These are phyloP conservation scores for Crocuta crocuta DNA, from an alignment of 2,113 vertebrate species.

Conservation along the genomic window DNA sequence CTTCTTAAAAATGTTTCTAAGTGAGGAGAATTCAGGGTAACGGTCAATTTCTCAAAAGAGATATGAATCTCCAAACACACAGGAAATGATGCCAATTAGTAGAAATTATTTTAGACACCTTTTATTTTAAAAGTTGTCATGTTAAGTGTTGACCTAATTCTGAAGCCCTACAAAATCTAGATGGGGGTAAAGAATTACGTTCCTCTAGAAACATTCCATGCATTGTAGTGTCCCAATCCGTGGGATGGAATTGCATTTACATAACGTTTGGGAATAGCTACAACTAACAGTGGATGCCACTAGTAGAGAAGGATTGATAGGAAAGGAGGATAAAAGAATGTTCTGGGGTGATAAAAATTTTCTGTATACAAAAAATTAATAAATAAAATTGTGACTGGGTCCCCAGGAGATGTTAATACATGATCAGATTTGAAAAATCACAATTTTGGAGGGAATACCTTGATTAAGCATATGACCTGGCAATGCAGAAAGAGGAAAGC, in stretches of 20 bases:
- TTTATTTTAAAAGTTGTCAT: not conserved
- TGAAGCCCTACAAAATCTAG: not conserved
- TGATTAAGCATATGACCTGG: not conserved
- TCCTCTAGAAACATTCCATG: not conserved
- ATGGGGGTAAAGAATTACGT: not conserved
- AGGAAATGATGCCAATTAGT: not conserved
- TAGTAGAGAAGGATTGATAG: not conserved
- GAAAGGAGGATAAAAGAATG: not conserved
- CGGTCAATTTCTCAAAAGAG: not conserved
- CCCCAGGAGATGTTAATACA: not conserved
- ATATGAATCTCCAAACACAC: not conserved
- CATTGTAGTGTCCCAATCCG: not conserved
- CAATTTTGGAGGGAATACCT: not conserved
- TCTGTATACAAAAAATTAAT: not conserved
- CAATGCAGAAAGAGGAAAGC: not conserved
- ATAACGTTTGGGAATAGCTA: not conserved
- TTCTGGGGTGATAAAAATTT: not conserved
- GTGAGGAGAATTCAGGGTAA: not conserved
- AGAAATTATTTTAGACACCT: not conserved
- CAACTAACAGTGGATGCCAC: not conserved
- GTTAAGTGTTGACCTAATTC: not conserved
- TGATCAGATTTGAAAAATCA: not conserved
- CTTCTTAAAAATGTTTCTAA: not conserved
- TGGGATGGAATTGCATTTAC: not conserved
- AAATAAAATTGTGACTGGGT: not conserved